Evolutionary conservation across 1,140 invertebrate species (phyloP).

Genomic region (Euschistus heros): DNA sequence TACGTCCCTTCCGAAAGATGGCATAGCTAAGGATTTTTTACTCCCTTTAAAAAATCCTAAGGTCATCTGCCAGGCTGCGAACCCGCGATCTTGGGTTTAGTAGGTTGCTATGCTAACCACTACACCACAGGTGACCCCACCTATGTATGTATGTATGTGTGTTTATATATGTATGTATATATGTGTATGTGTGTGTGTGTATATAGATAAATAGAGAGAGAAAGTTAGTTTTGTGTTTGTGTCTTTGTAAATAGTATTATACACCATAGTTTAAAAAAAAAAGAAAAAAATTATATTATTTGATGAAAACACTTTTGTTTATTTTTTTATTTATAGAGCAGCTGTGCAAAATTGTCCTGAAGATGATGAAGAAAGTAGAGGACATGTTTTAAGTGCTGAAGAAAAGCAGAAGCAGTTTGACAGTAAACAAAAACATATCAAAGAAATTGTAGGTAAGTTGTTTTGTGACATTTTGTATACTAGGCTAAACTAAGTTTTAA

Average conservation of each 20-base stretch:
- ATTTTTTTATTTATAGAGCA: constrained; percentile 18
- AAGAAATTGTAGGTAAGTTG: constrained; percentile 44
- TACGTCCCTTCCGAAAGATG: too few relatives aligned
- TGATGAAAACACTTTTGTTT: neutral
- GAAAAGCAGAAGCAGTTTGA: constrained; percentile 58
- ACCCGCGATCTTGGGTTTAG: too few relatives aligned
- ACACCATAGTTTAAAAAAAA: neutral
- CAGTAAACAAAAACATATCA: constrained; percentile 57
- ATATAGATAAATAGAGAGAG: neutral
- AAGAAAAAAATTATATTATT: neutral
- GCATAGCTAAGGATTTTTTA: too few relatives aligned
- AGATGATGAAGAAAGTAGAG: constrained; percentile 36
- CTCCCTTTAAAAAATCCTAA: too few relatives aligned
- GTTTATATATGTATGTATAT: neutral
- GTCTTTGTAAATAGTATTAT: neutral
- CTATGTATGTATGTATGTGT: neutral
- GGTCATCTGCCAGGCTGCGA: too few relatives aligned
- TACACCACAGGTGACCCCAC: neutral
- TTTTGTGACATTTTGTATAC: too few relatives aligned
- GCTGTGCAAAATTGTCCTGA: constrained; percentile 35
- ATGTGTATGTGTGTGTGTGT: neutral
- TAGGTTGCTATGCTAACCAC: too few relatives aligned
- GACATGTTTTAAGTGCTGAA: constrained; percentile 49
- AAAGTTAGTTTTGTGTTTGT: neutral
- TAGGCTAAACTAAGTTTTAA: too few relatives aligned